Evolutionary conservation across 2,113 vertebrate genomes (phyloP).

Genomic region (Saiga tatarica): DNA sequence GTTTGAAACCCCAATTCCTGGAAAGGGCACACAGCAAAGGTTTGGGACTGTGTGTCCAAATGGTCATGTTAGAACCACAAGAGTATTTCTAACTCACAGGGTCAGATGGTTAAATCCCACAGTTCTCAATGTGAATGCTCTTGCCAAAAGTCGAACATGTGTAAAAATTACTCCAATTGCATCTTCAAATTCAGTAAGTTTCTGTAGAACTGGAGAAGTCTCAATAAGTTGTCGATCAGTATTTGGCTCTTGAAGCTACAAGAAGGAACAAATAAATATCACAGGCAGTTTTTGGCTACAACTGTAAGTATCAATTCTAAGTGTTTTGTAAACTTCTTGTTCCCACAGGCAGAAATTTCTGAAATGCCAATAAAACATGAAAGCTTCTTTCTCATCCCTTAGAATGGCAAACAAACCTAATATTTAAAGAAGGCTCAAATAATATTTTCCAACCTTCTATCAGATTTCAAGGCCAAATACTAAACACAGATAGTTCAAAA

Average conservation of each 20-base stretch:
- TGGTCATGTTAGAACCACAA: neutral
- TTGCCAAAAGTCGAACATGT: conserved; percentile 93
- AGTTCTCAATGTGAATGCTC: conserved; percentile 96
- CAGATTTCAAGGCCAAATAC: conserved; percentile 66
- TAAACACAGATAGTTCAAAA: conserved; percentile 66
- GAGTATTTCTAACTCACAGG: conserved; percentile 87
- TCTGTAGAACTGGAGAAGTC: conserved; percentile 97
- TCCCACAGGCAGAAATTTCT: conserved; percentile 50
- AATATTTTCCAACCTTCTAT: conserved; percentile 66
- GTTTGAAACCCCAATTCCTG: neutral
- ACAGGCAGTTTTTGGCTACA: neutral
- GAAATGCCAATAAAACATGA: conserved; percentile 48
- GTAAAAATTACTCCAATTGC: conserved; percentile 96
- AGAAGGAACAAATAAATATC: conserved; percentile 18
- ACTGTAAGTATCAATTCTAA: conserved; percentile 50
- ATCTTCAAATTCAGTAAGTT: conserved; percentile 94
- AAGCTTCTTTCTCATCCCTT: conserved; percentile 50
- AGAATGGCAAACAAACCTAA: conserved; percentile 70
- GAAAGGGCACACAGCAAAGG: neutral
- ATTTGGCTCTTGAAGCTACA: conserved; percentile 95
- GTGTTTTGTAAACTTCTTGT: conserved; percentile 43
- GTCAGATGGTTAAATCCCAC: conserved; percentile 99
- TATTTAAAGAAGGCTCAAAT: conserved; percentile 73
- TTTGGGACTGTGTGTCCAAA: neutral
- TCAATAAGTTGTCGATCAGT: conserved; percentile 96